Percentiles rank a stretch among this genome's conserved stretches.
Evolutionary conservation across 2,888 invertebrate species (phyloP).

Genomic region (Halictus ligatus): DNA sequence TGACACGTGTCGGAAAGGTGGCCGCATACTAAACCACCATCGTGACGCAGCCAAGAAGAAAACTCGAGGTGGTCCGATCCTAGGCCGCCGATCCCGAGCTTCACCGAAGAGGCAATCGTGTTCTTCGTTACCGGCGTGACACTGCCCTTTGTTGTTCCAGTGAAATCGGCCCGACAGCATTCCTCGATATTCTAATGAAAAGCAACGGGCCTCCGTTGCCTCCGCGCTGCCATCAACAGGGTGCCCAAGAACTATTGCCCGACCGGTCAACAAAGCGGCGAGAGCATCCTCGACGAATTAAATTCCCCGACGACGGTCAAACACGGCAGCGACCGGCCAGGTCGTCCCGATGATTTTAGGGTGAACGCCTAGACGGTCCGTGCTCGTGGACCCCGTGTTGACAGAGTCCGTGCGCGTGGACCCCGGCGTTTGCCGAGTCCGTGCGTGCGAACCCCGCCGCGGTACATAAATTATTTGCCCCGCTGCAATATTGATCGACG

Average conservation of each 20-base stretch:
- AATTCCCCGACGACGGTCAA: background rate
- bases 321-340: background rate
- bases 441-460: background rate
- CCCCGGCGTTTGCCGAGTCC: background rate
- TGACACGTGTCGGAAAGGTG: background rate
- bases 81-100: conserved; percentile 33
- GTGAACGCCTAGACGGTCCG: background rate
- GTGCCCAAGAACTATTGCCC: background rate
- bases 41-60: background rate
- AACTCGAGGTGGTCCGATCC: conserved; percentile 23
- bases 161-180: conserved; percentile 49
- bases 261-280: background rate
- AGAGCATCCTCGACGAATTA: background rate
- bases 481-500: background rate
- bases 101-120: conserved; percentile 41
- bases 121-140: conserved; percentile 54
- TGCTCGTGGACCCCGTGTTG: background rate
- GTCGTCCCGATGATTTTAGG: background rate
- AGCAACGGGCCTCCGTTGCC: conserved; percentile 36
- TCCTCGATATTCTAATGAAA: conserved; percentile 59
- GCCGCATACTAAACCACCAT: background rate
- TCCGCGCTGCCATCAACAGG: background rate
- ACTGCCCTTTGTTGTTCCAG: conserved; percentile 41
- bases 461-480: background rate
- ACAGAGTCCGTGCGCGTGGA: background rate